Conservation (phyloP, 2,888 invertebrate genomes). For the Trilocha varians region DNA sequence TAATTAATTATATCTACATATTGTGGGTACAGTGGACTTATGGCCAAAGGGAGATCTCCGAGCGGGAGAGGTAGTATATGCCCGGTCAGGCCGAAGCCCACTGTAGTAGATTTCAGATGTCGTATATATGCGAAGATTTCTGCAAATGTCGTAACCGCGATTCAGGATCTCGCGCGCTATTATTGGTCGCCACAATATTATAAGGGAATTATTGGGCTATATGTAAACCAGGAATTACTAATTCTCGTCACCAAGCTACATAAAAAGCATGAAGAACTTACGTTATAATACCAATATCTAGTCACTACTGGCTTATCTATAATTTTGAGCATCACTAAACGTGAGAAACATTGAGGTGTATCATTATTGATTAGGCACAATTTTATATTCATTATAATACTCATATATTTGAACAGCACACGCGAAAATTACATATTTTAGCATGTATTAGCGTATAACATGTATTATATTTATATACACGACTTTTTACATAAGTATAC, state of each 20-base stretch:
- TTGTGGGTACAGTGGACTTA: too few species aligned
- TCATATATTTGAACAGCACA: not conserved
- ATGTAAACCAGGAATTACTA: not conserved
- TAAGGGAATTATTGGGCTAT: too few species aligned
- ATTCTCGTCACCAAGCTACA: not conserved
- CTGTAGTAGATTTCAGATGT: too few species aligned
- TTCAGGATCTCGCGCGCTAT: not conserved
- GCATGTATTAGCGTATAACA: slow-evolving; percentile 53
- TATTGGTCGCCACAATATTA: too few species aligned
- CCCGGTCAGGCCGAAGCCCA: too few species aligned
- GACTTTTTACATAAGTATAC: slow-evolving; percentile 60
- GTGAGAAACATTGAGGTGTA: slow-evolving; percentile 33
- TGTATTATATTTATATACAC: slow-evolving; percentile 61
- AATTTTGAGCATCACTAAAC: slow-evolving; percentile 67
- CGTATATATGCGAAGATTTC: too few species aligned
- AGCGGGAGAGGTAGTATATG: too few species aligned
- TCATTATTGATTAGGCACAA: slow-evolving; percentile 66
- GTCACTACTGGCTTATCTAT: slow-evolving; percentile 62
- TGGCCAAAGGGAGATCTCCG: too few species aligned
- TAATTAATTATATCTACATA: too few species aligned
- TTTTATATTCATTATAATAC: slow-evolving; percentile 34
- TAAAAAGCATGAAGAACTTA: slow-evolving; percentile 25
- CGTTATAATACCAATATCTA: slow-evolving; percentile 53
- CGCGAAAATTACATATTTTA: not conserved
- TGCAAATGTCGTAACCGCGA: too few species aligned